Evolutionary conservation across 2,888 invertebrate genomes (phyloP), one percentile per base, ranked within the genome.

Genomic region (Helicoverpa assulta): DNA sequence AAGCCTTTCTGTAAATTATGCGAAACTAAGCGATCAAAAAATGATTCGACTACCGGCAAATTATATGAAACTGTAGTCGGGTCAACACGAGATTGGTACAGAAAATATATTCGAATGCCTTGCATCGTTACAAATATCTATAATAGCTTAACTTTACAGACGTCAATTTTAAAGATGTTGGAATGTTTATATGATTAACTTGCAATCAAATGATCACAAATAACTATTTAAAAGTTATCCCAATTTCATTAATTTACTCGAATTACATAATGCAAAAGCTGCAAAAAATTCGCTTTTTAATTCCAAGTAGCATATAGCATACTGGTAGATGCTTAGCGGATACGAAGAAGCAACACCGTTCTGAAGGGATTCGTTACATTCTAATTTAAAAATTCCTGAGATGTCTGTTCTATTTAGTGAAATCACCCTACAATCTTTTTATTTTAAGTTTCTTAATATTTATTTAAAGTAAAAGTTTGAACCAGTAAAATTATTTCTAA

Each of bases 401-500:
- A 37, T 52, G 58, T 54, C 69, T 21, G 54, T 62, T 26, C 58
- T 40, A 57, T 54, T 60, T 65, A 73, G 56, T 76, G 68, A 68
- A 68, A 65, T 37, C 16, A 56, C 21, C 21, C 14, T 47, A 18
- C 19, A 64, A 55, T 6, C 47, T 18, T 47, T 61, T 68, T 53
- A 47, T 56, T 43, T 40, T 60, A 65, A 53, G 50, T 72, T 43
- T 51, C 47, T 16, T 62, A 26, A 43, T 67, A 71, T 71, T 76
- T 74, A 76, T 68, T 67, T 40, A 59, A 37, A 72, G n/a, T 37
- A 33, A 61, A 60, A 61, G 37, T 65, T 73, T 40, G 50, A 51
- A 73, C 76, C 73, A 70, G 70, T 73, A 55, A 76, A 63, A 62
- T 37, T 56, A 64, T 66, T 76, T 70, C 52, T 19, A 53, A 51